Evolutionary conservation across 2,888 invertebrate species (phyloP).

Genomic region (Eilema griseolum): DNA sequence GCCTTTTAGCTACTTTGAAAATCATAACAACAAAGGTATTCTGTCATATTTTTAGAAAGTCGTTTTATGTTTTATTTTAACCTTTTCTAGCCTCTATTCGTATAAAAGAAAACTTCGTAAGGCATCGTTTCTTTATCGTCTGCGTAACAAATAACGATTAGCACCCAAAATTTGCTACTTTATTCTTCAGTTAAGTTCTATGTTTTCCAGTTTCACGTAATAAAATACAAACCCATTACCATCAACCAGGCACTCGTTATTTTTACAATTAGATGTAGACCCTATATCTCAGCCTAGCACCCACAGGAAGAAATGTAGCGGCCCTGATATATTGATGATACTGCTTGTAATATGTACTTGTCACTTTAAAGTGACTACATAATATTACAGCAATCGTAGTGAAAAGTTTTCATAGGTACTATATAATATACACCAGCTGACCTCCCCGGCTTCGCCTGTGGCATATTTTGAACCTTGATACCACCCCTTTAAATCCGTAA

Average conservation of each 20-base stretch:
- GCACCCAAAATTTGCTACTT: too few relatives aligned
- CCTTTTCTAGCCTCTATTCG: not conserved
- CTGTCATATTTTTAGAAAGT: constrained; percentile 8
- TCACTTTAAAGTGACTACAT: constrained; percentile 8
- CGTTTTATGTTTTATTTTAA: not conserved
- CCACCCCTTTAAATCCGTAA: too few relatives aligned
- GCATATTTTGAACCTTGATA: too few relatives aligned
- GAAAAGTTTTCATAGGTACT: constrained; percentile 25
- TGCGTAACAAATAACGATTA: not conserved
- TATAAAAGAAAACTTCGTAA: not conserved
- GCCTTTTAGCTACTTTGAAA: not conserved
- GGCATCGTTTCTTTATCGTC: not conserved
- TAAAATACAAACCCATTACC: not conserved
- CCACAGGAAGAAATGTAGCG: not conserved
- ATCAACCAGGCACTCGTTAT: not conserved
- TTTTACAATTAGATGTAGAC: not conserved
- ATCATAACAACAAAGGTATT: constrained; percentile 19
- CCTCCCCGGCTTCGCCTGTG: too few relatives aligned
- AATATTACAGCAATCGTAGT: constrained; percentile 26
- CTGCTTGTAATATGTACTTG: not conserved
- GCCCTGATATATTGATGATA: not conserved
- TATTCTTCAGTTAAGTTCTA: too few relatives aligned
- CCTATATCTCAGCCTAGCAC: not conserved
- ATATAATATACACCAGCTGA: too few relatives aligned
- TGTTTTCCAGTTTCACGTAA: not conserved